phyloP scores from a whole-genome alignment of 2,113 vertebrate species.

The Vidua chalybeata region DNA sequence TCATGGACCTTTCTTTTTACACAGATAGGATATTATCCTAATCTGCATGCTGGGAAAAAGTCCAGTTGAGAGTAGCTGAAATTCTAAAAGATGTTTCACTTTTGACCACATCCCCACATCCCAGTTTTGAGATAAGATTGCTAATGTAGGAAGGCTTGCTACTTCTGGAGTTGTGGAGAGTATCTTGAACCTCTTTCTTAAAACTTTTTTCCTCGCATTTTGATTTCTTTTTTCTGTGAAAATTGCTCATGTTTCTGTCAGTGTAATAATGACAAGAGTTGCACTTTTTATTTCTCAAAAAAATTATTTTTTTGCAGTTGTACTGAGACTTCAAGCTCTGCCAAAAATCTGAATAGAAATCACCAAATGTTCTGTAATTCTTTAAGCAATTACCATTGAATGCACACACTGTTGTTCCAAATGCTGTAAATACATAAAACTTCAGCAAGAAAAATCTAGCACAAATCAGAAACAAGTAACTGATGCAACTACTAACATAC shows the following conservation, averaged over 20 bases:
- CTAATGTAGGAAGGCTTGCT: background rate
- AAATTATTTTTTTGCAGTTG: background rate
- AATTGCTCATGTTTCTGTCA: background rate
- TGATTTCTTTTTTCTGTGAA: background rate
- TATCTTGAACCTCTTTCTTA: background rate
- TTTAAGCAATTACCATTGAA: conserved; percentile 47
- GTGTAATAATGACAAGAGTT: background rate
- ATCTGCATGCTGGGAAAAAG: conserved; percentile 4
- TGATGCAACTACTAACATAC: conserved; percentile 1
- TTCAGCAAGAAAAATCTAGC: conserved; percentile 25
- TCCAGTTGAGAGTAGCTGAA: background rate
- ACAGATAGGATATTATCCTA: conserved; percentile 8
- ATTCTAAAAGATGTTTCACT: conserved; percentile 21
- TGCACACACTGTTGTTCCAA: conserved; percentile 30
- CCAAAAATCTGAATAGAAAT: conserved; percentile 49
- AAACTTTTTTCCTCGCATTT: background rate
- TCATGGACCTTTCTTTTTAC: background rate
- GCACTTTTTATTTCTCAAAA: background rate
- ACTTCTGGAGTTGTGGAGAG: background rate
- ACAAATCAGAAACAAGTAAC: conserved; percentile 32
- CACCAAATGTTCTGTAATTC: conserved; percentile 55
- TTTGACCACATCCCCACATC: conserved; percentile 12
- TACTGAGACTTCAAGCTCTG: conserved; percentile 1
- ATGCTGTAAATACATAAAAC: conserved; percentile 1
- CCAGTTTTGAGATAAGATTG: background rate